These are phyloP conservation scores for Platyscapa corneri DNA, from an alignment of 1,140 invertebrate genomes.

Conservation along the genomic window DNA sequence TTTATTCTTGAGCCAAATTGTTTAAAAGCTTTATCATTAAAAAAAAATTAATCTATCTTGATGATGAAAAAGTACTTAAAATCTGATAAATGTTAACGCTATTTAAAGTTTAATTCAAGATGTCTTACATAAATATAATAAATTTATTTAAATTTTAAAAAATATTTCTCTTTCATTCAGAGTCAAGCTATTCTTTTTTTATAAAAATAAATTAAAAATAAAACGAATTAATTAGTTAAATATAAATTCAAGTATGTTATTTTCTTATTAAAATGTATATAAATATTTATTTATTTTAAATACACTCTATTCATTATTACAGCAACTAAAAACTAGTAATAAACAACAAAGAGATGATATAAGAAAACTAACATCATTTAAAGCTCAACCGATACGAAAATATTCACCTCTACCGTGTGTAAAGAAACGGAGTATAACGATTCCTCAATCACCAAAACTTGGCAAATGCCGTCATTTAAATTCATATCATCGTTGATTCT, in stretches of 20 bases:
- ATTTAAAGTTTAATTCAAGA: no score
- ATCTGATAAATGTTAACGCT: no score
- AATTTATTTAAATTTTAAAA: no score
- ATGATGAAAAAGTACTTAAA: no score
- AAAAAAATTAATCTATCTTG: no score
- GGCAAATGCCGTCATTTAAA: neutral
- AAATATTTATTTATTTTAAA: neutral
- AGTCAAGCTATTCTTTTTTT: no score
- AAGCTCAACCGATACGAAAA: conserved; percentile 11
- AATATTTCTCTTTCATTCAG: no score
- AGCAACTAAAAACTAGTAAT: neutral
- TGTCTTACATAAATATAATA: no score
- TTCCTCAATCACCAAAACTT: conserved; percentile 18
- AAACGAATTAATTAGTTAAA: no score
- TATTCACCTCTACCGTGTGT: neutral
- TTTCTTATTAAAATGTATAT: neutral
- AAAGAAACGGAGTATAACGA: neutral
- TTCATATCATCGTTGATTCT: neutral
- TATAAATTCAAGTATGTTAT: no score
- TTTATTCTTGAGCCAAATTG: no score
- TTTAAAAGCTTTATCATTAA: no score
- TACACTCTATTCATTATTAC: neutral
- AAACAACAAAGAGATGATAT: neutral
- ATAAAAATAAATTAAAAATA: neutral
- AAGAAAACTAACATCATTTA: conserved; percentile 16